phyloP scores from a whole-genome alignment of 2,888 invertebrate species.

The Tetragnatha montana region DNA sequence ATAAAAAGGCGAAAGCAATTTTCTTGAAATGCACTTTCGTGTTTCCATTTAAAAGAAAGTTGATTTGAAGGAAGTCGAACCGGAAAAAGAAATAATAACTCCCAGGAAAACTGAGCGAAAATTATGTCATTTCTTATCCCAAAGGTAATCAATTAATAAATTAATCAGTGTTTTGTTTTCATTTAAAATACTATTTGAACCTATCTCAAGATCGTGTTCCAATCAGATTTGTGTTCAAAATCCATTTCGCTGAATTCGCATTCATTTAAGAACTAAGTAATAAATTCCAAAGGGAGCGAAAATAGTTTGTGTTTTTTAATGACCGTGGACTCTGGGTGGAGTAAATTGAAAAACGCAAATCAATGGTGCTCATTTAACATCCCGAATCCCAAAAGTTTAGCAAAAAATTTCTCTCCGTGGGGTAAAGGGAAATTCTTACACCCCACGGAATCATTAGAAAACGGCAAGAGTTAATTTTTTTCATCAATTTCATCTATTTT shows the following conservation, averaged over 20 bases:
- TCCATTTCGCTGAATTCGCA: constrained; percentile 55
- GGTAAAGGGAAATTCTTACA: constrained; percentile 46
- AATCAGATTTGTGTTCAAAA: constrained; percentile 55
- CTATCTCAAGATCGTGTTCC: constrained; percentile 59
- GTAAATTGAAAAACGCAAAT: constrained; percentile 70
- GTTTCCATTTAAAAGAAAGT: constrained; percentile 2
- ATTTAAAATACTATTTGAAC: constrained; percentile 63
- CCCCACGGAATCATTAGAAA: constrained; percentile 68
- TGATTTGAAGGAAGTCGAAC: constrained; percentile 3
- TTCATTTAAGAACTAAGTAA: constrained; percentile 57
- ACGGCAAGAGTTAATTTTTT: constrained; percentile 69
- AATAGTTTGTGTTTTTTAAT: constrained; percentile 68
- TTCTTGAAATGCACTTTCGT: not conserved
- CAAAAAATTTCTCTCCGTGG: not conserved
- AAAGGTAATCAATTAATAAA: constrained; percentile 61
- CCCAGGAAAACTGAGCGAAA: constrained; percentile 12
- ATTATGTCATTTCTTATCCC: constrained; percentile 58
- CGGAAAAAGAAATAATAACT: constrained; percentile 6
- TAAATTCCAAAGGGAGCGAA: constrained; percentile 44
- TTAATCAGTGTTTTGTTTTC: constrained; percentile 61
- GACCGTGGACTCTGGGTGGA: constrained; percentile 39
- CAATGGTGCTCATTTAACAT: constrained; percentile 67
- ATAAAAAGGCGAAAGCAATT: not conserved
- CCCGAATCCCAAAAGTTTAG: constrained; percentile 8
- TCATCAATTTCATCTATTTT: constrained; percentile 67